Percentiles rank a stretch among this genome's conserved stretches.
These are phyloP conservation scores for Scelioninae gen. 1 DNA, from an alignment of 2,888 invertebrate genomes.

Conservation along the genomic window DNA sequence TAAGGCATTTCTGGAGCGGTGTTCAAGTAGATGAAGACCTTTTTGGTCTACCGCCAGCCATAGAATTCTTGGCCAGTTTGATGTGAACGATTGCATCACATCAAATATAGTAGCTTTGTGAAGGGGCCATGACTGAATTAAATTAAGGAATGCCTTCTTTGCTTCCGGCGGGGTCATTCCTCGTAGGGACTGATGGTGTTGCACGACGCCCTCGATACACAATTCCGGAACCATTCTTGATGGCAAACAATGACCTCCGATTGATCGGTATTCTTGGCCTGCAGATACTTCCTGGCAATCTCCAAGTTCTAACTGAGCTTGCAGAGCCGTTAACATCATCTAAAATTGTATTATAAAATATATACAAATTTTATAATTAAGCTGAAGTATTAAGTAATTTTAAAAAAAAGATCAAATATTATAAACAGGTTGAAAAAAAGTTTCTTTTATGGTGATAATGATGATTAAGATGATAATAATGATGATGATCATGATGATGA, in stretches of 20 bases:
- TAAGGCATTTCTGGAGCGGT: constrained; percentile 93
- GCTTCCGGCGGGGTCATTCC: constrained; percentile 94
- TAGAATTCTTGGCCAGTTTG: constrained; percentile 96
- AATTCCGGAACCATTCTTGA: constrained; percentile 91
- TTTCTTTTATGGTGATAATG: too few species aligned
- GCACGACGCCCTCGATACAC: constrained; percentile 93
- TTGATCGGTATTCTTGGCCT: constrained; percentile 87
- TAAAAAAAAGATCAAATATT: too few species aligned
- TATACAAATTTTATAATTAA: too few species aligned
- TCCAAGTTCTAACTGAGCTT: constrained; percentile 96
- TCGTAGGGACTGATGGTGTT: constrained; percentile 95
- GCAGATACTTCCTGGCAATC: constrained; percentile 90
- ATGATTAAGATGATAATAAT: too few species aligned
- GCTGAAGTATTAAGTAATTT: too few species aligned
- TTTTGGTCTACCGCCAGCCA: constrained; percentile 97
- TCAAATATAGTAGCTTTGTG: constrained; percentile 97
- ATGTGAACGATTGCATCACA: constrained; percentile 98
- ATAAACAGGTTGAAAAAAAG: too few species aligned
- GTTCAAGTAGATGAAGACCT: constrained; percentile 95
- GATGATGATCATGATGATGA: too few species aligned
- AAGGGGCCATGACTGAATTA: constrained; percentile 96
- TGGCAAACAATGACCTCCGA: constrained; percentile 93
- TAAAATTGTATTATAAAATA: too few species aligned
- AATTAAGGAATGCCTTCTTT: constrained; percentile 95
- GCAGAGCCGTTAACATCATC: constrained; percentile 97